A percentile compares a stretch with the other conserved stretches of the same genome.
Evolutionary conservation across 2,113 vertebrate species (phyloP).

Genomic region (Rhea pennata): DNA sequence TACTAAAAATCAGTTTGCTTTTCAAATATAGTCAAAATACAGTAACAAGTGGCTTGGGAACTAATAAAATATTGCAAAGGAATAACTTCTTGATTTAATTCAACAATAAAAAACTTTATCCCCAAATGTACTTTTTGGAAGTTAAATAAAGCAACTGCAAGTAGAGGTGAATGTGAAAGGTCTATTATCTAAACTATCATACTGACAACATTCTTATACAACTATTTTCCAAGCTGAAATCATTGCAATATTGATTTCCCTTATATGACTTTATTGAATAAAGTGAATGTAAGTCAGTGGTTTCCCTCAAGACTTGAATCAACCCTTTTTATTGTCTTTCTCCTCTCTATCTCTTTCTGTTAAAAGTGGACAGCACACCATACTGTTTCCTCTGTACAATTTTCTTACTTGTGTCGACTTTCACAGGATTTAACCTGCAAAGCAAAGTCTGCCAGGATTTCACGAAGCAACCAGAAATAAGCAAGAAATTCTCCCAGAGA

Average conservation of each 20-base stretch:
- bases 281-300: neutral
- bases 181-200: neutral
- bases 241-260: neutral
- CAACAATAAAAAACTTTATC: neutral
- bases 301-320: neutral
- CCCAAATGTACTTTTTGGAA: neutral
- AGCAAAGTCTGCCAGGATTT: neutral
- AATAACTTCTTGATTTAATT: neutral
- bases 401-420: neutral
- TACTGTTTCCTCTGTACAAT: neutral
- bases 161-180: neutral
- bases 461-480: neutral
- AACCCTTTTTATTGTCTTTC: neutral
- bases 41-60: neutral
- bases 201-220: neutral
- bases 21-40: neutral
- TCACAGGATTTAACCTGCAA: neutral
- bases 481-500: neutral
- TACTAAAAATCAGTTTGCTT: neutral
- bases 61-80: neutral
- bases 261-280: neutral
- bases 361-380: neutral
- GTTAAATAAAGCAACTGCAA: neutral
- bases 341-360: neutral
- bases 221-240: neutral